Percentiles rank a stretch among this genome's conserved stretches.
Conservation (phyloP, 2,113 vertebrate species). For the Neolamprologus brichardi region DNA sequence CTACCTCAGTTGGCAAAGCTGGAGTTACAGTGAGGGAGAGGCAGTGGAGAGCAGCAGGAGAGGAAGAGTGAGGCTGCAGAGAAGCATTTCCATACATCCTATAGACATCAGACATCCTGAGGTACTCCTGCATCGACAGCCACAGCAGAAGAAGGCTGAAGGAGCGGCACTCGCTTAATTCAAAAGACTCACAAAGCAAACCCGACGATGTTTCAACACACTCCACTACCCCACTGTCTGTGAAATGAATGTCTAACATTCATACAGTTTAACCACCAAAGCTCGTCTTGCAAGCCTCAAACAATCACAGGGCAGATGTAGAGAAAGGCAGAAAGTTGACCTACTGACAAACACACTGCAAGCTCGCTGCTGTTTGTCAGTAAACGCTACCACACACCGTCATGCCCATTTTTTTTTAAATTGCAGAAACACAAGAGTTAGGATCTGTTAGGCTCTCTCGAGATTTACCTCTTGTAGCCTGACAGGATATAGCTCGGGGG, state of each 20-base stretch:
- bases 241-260: not conserved
- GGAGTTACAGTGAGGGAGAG: constrained; percentile 76
- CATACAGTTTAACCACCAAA: not conserved
- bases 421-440: not conserved
- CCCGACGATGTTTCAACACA: not conserved
- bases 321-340: not conserved
- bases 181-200: not conserved
- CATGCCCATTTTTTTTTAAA: not conserved
- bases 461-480: constrained; percentile 84
- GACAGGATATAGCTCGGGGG: constrained; percentile 69
- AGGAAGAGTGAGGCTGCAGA: constrained; percentile 60
- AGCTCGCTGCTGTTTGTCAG: not conserved
- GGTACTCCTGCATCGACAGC: constrained; percentile 77
- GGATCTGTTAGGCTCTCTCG: not conserved
- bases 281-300: not conserved
- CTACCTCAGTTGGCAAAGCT: constrained; percentile 81
- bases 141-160: constrained; percentile 3
- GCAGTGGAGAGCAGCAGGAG: constrained; percentile 64
- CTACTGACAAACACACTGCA: not conserved
- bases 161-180: not conserved
- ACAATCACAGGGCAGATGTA: not conserved
- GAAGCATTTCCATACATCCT: constrained; percentile 77
- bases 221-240: not conserved
- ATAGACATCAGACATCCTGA: constrained; percentile 86
- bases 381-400: not conserved